Evolutionary conservation across 30 jellyfish, hydroid and myxozoan species (phyloP).

Genomic region (Turritopsis dohrnii): DNA sequence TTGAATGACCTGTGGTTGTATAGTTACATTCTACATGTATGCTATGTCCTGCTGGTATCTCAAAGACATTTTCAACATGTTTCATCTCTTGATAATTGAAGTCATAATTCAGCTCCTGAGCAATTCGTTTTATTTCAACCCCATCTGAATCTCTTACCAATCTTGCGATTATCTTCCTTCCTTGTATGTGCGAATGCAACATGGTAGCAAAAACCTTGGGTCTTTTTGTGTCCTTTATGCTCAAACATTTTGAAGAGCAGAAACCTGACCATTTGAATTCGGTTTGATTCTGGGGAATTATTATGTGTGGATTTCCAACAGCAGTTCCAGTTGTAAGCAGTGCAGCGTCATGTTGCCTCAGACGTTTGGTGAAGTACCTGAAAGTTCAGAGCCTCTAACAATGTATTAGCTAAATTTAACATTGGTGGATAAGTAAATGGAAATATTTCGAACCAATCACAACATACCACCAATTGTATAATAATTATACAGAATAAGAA

Average conservation of each 20-base stretch:
- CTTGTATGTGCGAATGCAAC: slow-evolving; percentile 47
- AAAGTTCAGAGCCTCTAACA: no score
- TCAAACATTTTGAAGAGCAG: slow-evolving; percentile 27
- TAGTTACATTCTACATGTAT: slow-evolving; percentile 21
- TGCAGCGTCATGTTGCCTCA: neutral
- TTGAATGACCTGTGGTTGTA: slow-evolving; percentile 11
- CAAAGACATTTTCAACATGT: neutral
- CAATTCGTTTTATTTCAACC: slow-evolving; percentile 23
- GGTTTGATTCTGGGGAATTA: slow-evolving; percentile 33
- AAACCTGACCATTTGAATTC: slow-evolving; percentile 19
- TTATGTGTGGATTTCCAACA: neutral
- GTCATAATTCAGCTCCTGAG: slow-evolving; percentile 43
- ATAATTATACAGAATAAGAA: slow-evolving; percentile 4
- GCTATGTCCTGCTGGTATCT: slow-evolving; percentile 37
- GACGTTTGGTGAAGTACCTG: neutral
- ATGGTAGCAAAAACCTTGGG: slow-evolving; percentile 42
- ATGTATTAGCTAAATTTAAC: no score
- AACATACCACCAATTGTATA: neutral
- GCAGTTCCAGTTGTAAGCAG: slow-evolving; percentile 6
- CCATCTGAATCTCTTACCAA: slow-evolving; percentile 38
- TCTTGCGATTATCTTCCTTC: slow-evolving; percentile 33
- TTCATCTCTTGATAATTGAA: slow-evolving; percentile 39
- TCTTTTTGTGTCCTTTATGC: slow-evolving; percentile 14
- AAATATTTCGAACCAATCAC: neutral
- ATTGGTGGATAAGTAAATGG: no score